Evolutionary conservation across 2,888 invertebrate species (phyloP), one percentile per base, ranked within the genome.

Genomic region (Drosophila falleni): DNA sequence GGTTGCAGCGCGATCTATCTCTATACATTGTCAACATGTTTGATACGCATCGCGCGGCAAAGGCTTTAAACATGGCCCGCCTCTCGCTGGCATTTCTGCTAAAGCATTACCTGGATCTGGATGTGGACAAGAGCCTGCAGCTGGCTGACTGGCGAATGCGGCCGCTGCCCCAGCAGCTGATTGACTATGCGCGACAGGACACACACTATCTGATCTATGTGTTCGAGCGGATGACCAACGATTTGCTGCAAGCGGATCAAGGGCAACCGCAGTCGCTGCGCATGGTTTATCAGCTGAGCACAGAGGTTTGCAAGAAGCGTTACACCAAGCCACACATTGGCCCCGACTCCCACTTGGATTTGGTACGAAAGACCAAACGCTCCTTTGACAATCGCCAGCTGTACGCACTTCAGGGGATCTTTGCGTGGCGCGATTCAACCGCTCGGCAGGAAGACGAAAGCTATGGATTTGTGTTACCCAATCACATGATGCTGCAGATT

Each of bases 11-110:
- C 15, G 99, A 99, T 94, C 95, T 99, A 62, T 97, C 98, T 0
- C 91, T 99, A 1, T 99, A 99, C 91, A 93, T 99, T 3, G 98
- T 99, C 0, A 98, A 99, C 80, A 95, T 99, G 95, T 99, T 99
- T 91, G 99, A 99, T 92, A 99, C 99, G 0, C 95, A 97, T 90
- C 96, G 96, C 90, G 99, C 98, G 0, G 96, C 97, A 0, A 95
- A 96, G 76, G 93, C 95, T 3, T 93, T 99, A 0, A 94, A 95
- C 26, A 94, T 96, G 71, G 93, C 95, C 0, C 94, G 95, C 15
- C 93, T 96, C 1, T 97, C 98, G 4, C 93, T 97, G 54, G 96
- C 97, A 0, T 95, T 95, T 91, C 93, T 99, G 39, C 93, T 99
- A 37, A 94, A 95, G 84, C 94, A 94, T 56, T 98, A 97, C 91